Percentiles rank a stretch among this genome's conserved stretches.
Evolutionary conservation across 2,888 invertebrate species (phyloP).

Genomic region (Lottia gigantea): DNA sequence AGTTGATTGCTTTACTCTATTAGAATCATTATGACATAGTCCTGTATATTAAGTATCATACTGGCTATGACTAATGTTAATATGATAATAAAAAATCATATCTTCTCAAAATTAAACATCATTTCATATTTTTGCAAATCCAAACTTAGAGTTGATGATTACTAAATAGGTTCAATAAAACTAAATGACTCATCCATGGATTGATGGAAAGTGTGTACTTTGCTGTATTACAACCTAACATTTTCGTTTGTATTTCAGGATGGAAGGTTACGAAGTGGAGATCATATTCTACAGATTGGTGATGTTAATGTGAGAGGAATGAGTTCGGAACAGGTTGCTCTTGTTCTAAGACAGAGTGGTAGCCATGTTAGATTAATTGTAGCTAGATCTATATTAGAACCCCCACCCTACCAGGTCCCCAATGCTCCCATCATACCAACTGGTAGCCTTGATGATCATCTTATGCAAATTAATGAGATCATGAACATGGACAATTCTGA

Average conservation of each 20-base stretch:
- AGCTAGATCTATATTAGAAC: constrained; percentile 75
- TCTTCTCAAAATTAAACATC: no score
- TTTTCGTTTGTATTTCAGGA: constrained; percentile 76
- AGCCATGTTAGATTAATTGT: constrained; percentile 94
- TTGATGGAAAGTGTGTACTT: no score
- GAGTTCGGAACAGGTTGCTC: constrained; percentile 93
- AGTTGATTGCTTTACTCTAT: no score
- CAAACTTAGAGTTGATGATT: no score
- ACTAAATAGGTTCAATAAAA: no score
- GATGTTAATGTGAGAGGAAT: constrained; percentile 95
- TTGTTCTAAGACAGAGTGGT: constrained; percentile 93
- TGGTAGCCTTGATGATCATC: constrained; percentile 84
- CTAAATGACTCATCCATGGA: no score
- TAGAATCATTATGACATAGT: no score
- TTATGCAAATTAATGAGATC: constrained; percentile 72
- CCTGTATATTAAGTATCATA: no score
- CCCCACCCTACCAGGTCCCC: constrained; percentile 47
- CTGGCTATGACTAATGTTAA: no score
- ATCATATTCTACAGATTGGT: constrained; percentile 90
- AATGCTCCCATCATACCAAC: constrained; percentile 92
- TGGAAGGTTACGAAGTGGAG: constrained; percentile 93
- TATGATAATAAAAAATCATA: no score
- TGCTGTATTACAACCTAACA: no score
- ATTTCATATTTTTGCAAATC: no score
- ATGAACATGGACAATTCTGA: constrained; percentile 35